Evolutionary conservation across 1,140 invertebrate genomes (phyloP).

Genomic region (Trypoxylus dichotomus): DNA sequence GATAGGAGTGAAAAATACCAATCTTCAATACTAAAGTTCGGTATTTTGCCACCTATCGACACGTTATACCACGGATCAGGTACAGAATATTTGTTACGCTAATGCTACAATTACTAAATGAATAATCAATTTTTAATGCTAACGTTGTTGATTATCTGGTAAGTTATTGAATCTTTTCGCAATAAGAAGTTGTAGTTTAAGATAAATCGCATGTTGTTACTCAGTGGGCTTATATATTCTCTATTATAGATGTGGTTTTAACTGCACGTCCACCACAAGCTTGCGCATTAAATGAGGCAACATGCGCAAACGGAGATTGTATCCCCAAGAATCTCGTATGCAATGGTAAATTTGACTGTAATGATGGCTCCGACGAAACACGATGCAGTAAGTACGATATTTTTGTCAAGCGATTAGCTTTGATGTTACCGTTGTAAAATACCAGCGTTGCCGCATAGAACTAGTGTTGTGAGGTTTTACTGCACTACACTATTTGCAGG

Average conservation of each 20-base stretch:
- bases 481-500: conserved; percentile 45
- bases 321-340: conserved; percentile 81
- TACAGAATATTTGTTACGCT: conserved; percentile 37
- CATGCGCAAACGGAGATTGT: conserved; percentile 89
- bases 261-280: conserved; percentile 53
- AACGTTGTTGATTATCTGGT: conserved; percentile 16
- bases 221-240: neutral
- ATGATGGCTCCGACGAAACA: conserved; percentile 87
- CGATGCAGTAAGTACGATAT: conserved; percentile 71
- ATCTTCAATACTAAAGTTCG: conserved; percentile 52
- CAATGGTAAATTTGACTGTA: conserved; percentile 79
- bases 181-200: neutral
- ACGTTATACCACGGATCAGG: conserved; percentile 53
- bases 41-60: conserved; percentile 51
- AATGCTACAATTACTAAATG: neutral
- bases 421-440: neutral
- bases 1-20: conserved; percentile 52
- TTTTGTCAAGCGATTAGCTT: too few species aligned
- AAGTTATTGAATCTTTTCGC: neutral
- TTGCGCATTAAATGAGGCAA: conserved; percentile 80
- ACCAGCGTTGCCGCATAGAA: neutral
- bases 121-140: neutral
- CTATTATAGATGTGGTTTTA: neutral
- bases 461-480: neutral
- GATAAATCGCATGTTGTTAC: too few species aligned